phyloP scores from a whole-genome alignment of 1,140 invertebrate genomes.

The Augochlora pura region DNA sequence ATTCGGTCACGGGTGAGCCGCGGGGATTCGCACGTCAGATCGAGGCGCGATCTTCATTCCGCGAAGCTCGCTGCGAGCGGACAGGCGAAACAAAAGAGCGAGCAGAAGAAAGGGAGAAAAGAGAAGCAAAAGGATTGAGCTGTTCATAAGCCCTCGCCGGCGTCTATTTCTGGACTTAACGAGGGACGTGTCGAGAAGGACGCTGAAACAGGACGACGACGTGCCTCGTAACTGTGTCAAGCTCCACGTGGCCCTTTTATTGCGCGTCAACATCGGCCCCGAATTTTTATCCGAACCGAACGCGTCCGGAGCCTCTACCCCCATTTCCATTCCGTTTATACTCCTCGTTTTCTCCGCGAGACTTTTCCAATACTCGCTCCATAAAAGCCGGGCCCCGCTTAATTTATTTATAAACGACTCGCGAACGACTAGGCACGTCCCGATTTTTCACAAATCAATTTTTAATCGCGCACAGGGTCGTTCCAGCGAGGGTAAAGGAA shows the following conservation, averaged over 20 bases:
- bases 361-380: constrained; percentile 16
- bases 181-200: constrained; percentile 29
- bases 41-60: constrained; percentile 58
- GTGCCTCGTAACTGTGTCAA: constrained; percentile 43
- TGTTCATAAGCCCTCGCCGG: constrained; percentile 29
- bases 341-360: not conserved
- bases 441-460: not conserved
- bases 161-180: constrained; percentile 45
- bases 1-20: constrained; percentile 31
- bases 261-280: not conserved
- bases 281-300: constrained; percentile 5
- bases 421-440: too few relatives aligned
- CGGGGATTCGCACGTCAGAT: constrained; percentile 46
- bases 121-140: constrained; percentile 26
- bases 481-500: too few relatives aligned
- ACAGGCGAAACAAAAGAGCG: constrained; percentile 57
- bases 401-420: too few relatives aligned
- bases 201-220: constrained; percentile 33
- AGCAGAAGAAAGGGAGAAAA: constrained; percentile 37
- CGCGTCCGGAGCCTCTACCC: not conserved
- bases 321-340: not conserved
- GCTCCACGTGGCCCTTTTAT: constrained; percentile 37
- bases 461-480: too few relatives aligned
- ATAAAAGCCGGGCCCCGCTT: not conserved
- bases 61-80: constrained; percentile 34